Percentiles rank a stretch among this genome's conserved stretches.
phyloP scores from a whole-genome alignment of 1,140 invertebrate species.

The Episyrphus balteatus region DNA sequence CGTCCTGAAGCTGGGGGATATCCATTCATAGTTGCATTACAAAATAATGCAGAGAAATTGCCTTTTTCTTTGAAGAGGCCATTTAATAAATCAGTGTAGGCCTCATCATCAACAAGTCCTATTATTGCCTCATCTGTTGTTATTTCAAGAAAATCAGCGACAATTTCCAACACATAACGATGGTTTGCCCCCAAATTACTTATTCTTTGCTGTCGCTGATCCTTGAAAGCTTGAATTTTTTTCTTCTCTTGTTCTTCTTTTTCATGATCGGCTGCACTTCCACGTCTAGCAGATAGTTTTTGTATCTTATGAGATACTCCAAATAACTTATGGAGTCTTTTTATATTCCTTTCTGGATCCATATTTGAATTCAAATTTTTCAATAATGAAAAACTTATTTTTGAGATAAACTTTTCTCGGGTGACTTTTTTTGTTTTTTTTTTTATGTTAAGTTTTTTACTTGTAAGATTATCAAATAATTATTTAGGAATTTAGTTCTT shows the following conservation, averaged over 20 bases:
- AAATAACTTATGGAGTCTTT: constrained; percentile 17
- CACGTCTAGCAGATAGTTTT: constrained; percentile 15
- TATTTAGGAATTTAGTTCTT: no score
- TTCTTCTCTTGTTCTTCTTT: constrained; percentile 17
- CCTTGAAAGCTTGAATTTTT: constrained; percentile 14
- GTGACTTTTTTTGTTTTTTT: no score
- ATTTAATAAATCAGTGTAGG: constrained; percentile 46
- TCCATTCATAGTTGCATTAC: constrained; percentile 39
- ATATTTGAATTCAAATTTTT: not conserved
- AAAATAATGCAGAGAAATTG: constrained; percentile 40
- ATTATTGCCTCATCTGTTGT: constrained; percentile 47
- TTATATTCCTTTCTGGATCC: constrained; percentile 22
- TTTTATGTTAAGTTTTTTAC: no score
- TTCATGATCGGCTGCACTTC: constrained; percentile 21
- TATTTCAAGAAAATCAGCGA: constrained; percentile 42
- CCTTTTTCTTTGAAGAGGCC: constrained; percentile 41
- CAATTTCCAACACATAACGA: constrained; percentile 51
- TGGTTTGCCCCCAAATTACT: constrained; percentile 38
- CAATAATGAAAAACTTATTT: no score
- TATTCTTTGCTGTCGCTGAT: constrained; percentile 19
- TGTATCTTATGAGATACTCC: constrained; percentile 22
- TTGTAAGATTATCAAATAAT: no score
- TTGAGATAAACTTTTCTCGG: no score
- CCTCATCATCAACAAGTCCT: constrained; percentile 49
- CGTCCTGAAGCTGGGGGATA: constrained; percentile 42